phyloP scores from a whole-genome alignment of 37 sponge, comb jelly and placozoan genomes.

The Spongilla lacustris region DNA sequence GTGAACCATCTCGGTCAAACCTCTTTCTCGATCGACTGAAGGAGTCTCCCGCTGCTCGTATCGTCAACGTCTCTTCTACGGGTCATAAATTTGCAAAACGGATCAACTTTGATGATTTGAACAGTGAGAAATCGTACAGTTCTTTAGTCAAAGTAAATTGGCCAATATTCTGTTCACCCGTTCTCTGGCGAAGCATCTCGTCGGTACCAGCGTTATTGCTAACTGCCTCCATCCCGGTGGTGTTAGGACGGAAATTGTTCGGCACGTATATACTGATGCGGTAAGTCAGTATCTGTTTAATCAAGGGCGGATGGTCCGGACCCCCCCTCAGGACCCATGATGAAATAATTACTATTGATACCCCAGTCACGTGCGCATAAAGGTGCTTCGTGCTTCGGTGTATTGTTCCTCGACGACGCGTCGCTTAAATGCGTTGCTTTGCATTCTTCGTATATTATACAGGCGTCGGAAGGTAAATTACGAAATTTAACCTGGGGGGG shows the following conservation, averaged over 20 bases:
- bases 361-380: no score
- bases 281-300: no score
- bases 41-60: conserved; percentile 55
- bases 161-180: conserved; percentile 83
- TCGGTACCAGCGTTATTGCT: conserved; percentile 64
- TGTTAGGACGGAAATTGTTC: conserved; percentile 53
- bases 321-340: no score
- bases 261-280: neutral
- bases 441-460: no score
- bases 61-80: conserved; percentile 72
- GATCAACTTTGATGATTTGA: conserved; percentile 78
- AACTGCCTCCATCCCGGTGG: conserved; percentile 76
- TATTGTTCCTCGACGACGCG: no score
- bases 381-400: no score
- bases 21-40: conserved; percentile 81
- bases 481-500: no score
- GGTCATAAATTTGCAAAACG: conserved; percentile 23
- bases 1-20: conserved; percentile 90
- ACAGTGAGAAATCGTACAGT: conserved; percentile 37
- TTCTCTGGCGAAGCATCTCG: conserved; percentile 46
- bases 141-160: conserved; percentile 66
- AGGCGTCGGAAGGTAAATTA: no score
- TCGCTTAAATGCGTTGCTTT: no score
- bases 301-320: no score
- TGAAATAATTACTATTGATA: no score